These are phyloP conservation scores for Eubasilissa regina DNA, from an alignment of 1,140 invertebrate species.

Conservation along the genomic window DNA sequence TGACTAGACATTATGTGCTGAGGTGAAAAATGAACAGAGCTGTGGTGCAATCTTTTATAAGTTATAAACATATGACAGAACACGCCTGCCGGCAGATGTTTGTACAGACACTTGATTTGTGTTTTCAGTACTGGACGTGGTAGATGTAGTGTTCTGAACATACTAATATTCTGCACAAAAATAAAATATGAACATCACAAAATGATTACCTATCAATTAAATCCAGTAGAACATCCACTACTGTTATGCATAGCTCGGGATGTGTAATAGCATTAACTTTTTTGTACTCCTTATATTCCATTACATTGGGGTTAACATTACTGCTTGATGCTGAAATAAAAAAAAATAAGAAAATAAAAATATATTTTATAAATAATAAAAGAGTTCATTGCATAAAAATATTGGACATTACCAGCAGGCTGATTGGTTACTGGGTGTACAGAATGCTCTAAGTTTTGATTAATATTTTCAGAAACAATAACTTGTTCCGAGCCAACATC, in stretches of 20 bases:
- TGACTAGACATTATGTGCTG: no score
- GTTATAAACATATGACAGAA: no score
- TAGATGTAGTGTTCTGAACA: no score
- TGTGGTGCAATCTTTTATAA: no score
- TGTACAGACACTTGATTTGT: no score
- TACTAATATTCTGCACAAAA: no score
- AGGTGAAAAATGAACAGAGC: no score
- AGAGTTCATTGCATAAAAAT: not conserved
- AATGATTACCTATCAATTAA: conserved; percentile 72
- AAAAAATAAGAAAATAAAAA: no score
- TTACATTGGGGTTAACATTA: conserved; percentile 1
- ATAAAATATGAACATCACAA: no score
- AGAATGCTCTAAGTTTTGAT: conserved; percentile 40
- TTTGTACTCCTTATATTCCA: conserved; percentile 62
- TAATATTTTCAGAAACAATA: conserved; percentile 45
- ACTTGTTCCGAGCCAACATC: conserved; percentile 23
- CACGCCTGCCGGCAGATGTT: no score
- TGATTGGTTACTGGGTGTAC: conserved; percentile 32
- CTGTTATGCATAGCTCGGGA: conserved; percentile 75
- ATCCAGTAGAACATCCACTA: conserved; percentile 75
- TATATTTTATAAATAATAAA: no score
- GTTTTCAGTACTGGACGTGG: no score
- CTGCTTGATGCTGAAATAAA: conserved; percentile 31
- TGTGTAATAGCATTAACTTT: conserved; percentile 67
- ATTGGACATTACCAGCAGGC: conserved; percentile 19